phyloP scores from a whole-genome alignment of 2,888 invertebrate species.

The Leptinotarsa tumamoca region DNA sequence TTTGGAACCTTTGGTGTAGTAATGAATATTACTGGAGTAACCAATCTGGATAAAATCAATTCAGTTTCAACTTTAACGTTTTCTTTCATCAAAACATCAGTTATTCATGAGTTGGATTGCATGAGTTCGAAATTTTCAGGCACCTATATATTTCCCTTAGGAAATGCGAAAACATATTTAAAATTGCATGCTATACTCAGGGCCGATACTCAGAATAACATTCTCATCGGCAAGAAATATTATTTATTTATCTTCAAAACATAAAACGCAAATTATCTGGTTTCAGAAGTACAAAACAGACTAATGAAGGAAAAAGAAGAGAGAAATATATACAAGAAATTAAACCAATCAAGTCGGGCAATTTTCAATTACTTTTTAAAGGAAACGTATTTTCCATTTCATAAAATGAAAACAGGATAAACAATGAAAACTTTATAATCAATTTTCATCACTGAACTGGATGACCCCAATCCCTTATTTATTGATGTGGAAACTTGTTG shows the following conservation, averaged over 20 bases:
- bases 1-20: too few relatives aligned
- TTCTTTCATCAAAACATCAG: too few relatives aligned
- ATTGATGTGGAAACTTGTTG: not conserved
- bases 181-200: too few relatives aligned
- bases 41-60: too few relatives aligned
- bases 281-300: not conserved
- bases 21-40: too few relatives aligned
- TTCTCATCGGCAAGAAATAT: not conserved
- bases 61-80: too few relatives aligned
- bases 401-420: not conserved
- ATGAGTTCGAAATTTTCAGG: too few relatives aligned
- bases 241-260: not conserved
- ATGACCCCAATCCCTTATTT: not conserved
- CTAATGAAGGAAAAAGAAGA: not conserved
- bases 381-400: too few relatives aligned
- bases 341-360: not conserved
- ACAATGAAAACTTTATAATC: not conserved
- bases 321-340: not conserved
- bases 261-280: not conserved
- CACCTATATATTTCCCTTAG: too few relatives aligned
- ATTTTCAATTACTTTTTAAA: not conserved
- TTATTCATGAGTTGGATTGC: too few relatives aligned
- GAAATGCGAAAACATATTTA: too few relatives aligned
- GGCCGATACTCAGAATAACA: too few relatives aligned
- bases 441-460: slow-evolving; percentile 2